Percentiles rank a stretch among this genome's conserved stretches.
phyloP scores from a whole-genome alignment of 1,140 invertebrate genomes.

The Cepaea nemoralis region DNA sequence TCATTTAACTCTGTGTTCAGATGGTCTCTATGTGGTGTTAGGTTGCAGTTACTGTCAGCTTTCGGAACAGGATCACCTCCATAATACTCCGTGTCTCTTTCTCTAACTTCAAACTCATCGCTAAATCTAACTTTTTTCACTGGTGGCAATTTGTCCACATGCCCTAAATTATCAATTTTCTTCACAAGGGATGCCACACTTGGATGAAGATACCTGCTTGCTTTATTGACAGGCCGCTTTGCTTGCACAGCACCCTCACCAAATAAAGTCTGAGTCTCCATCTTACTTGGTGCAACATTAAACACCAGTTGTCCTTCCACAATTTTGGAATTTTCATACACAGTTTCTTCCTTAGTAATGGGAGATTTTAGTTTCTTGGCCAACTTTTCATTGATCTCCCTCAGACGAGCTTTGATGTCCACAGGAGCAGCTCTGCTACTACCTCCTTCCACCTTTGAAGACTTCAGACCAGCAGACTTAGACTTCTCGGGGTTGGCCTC shows the following conservation, averaged over 20 bases:
- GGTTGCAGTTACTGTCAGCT: not conserved
- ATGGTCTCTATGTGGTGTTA: not conserved
- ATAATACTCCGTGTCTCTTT: not conserved
- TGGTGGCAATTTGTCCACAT: not conserved
- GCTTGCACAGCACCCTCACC: not conserved
- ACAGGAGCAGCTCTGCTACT: not conserved
- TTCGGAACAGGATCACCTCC: not conserved
- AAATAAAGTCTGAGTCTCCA: not conserved
- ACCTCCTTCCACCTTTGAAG: not conserved
- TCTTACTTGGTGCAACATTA: constrained; percentile 27
- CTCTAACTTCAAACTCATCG: constrained; percentile 12
- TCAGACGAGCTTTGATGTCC: constrained; percentile 18
- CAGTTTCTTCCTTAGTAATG: not conserved
- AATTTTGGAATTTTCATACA: constrained; percentile 17
- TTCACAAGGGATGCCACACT: not conserved
- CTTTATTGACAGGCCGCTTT: not conserved
- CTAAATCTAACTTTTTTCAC: constrained; percentile 28
- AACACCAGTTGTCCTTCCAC: constrained; percentile 3
- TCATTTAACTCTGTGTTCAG: not conserved
- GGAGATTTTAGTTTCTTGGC: not conserved
- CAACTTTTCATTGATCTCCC: constrained; percentile 21
- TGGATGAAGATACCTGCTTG: constrained; percentile 13
- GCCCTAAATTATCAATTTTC: not conserved
- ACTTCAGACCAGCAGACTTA: not conserved
- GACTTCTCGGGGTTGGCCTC: not conserved